Base-by-base conservation (phyloP, 2,888 invertebrate genomes). In the Camptogramma bilineatum region DNA sequence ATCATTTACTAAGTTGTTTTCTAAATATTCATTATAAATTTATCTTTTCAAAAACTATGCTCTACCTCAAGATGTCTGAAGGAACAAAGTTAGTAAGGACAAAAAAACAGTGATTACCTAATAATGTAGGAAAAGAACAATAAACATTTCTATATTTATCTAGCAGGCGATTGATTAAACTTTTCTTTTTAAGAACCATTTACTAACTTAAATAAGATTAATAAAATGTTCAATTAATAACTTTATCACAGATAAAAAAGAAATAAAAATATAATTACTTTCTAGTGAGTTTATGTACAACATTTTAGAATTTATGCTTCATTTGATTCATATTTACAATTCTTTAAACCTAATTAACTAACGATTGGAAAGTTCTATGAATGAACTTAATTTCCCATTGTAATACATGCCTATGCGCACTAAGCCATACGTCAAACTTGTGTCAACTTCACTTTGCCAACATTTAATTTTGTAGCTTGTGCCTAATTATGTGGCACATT, bases 221-320 rank as follows among this genome's bases (percentile, higher is more conserved):
- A 76, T 77, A 78, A 63, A 74, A 75, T 79, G 74, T 76, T 75
- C 74, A 78, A 82, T 79, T 81, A 78, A 71, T 67, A 65, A 72
- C 65, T 72, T 81, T 68, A 87, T 88, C 88, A 89, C 88, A 88
- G 88, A 86, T 79, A 87, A 85, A 85, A 71, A 73, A 86, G 13
- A 39, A 39, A 10, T 2, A 84, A 79, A 62, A 74, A 78, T 80
- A 78, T 68, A 62, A 62, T 58, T 76, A 77, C 76, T 67, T 62
- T 68, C 79, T 81, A 82, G 77, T 82, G 76, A 79, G 77, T 83
- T 79, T 90, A 90, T 90, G 68, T 90, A 92, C 90, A 90, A 81
- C 74, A 83, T 80, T 93, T 92, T 91, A 91, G 91, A 92, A 93
- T 92, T 84, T 81, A 88, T 91, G 91, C 90, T 91, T 91, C 82